Base-by-base conservation (phyloP, 2,113 vertebrate species). In the Nothocercus julius region DNA sequence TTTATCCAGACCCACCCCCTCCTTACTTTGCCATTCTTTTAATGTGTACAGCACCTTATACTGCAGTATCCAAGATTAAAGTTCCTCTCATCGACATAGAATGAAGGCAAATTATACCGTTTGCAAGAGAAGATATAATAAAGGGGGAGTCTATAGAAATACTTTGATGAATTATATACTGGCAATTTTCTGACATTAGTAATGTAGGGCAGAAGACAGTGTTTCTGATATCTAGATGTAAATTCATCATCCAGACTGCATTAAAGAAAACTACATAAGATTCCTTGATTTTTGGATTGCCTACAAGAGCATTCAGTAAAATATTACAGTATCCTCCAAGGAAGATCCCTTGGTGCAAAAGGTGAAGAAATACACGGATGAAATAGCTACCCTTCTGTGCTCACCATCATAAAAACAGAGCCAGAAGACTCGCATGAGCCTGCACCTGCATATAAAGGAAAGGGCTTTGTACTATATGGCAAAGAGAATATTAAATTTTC, bases 81-180 rank as follows among this genome's bases (percentile, higher is more conserved):
- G 97, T 97, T 98, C 96, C 96, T 94, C 95, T 89, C 91, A 81
- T 95, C 95, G 97, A 97, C 36, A 76, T 24, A 90, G 94, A 97
- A 97, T 93, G 93, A 97, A 97, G 96, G 95, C 90, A 97, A 97
- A 97, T 98, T 97, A 97, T 87, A 95, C 83, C 75, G 89, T 97
- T 98, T 97, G 95, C 93, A 96, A 93, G 96, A 95, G 95, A 96
- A 96, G 92, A 98, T 97, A 97, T 97, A 98, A 98, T 98, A 97
- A 97, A 98, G 93, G 93, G 90, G 87, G 94, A 97, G 89, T 97
- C 97, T 97, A 97, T 97, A 98, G 97, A 95, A 97, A 97, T 97
- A 97, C 97, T 98, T 98, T 98, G 98, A 98, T 98, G 97, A 98
- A 98, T 98, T 98, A 97, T 97, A 98, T 89, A 97, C 96, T 93